phyloP scores from a whole-genome alignment of 2,113 vertebrate genomes.

The Rhodinocichla rosea region DNA sequence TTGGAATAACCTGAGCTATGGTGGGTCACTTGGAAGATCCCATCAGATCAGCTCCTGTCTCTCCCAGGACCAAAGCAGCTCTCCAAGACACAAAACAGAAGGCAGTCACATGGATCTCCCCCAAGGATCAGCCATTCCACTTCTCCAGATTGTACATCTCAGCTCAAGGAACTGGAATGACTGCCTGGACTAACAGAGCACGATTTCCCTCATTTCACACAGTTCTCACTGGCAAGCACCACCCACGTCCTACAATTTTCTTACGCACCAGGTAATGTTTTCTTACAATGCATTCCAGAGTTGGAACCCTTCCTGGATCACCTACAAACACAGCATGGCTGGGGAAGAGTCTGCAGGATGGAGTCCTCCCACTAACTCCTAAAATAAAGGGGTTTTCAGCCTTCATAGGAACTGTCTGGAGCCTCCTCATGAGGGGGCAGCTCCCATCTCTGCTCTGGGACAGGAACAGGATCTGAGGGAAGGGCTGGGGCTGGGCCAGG shows the following conservation, averaged over 20 bases:
- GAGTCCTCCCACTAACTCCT: not conserved
- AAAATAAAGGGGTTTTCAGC: not conserved
- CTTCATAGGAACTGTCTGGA: not conserved
- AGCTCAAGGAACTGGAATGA: not conserved
- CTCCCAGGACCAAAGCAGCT: not conserved
- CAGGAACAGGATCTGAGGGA: rapidly evolving
- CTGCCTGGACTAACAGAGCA: not conserved
- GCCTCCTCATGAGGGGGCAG: not conserved
- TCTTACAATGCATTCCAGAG: not conserved
- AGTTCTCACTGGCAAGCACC: not conserved
- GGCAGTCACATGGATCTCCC: not conserved
- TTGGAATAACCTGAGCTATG: not conserved
- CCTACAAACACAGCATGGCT: not conserved
- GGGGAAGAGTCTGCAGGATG: not conserved
- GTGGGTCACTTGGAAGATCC: not conserved
- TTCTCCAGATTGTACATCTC: not conserved
- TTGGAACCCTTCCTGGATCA: not conserved
- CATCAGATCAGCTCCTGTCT: not conserved
- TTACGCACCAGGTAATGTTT: not conserved
- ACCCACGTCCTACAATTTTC: not conserved
- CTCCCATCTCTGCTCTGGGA: not conserved
- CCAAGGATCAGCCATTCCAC: not conserved
- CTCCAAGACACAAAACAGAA: not conserved
- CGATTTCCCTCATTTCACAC: not conserved
- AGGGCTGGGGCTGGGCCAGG: not conserved